Conservation (phyloP, 2,797 vertebrate genomes). For the Brachymystax lenok region DNA sequence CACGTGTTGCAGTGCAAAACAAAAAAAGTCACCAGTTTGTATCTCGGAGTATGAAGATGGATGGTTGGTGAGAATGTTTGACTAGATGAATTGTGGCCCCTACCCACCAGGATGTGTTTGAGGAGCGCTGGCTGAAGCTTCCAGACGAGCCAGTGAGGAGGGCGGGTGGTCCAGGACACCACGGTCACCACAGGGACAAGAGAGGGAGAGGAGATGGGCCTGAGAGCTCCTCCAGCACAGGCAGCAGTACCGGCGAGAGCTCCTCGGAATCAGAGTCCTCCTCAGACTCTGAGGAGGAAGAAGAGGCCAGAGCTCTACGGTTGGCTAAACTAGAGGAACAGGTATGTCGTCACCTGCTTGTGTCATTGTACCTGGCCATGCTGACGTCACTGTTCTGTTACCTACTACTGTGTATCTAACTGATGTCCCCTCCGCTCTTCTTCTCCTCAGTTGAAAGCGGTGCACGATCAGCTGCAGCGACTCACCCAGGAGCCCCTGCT, state of each 20-base stretch:
- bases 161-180: slow-evolving; percentile 19
- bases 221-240: slow-evolving; percentile 64
- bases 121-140: slow-evolving; percentile 83
- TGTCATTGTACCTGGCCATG: slow-evolving; percentile 2
- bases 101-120: slow-evolving; percentile 88
- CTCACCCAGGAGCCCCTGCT: slow-evolving; percentile 76
- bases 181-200: slow-evolving; percentile 30
- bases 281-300: slow-evolving; percentile 67
- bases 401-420: slow-evolving; percentile 18
- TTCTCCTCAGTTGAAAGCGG: slow-evolving; percentile 78
- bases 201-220: slow-evolving; percentile 46
- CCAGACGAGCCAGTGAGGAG: slow-evolving; percentile 69
- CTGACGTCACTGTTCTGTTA: not conserved
- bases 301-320: slow-evolving; percentile 61
- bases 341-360: slow-evolving; percentile 64
- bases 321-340: slow-evolving; percentile 81
- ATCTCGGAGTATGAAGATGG: not conserved
- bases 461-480: slow-evolving; percentile 82
- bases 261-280: slow-evolving; percentile 74
- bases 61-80: slow-evolving; percentile 1
- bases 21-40: no score
- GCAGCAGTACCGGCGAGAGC: slow-evolving; percentile 70
- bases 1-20: no score
- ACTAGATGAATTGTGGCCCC: not conserved
- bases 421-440: slow-evolving; percentile 14